phyloP scores from a whole-genome alignment of 2,113 vertebrate genomes.

The Sander vitreus region DNA sequence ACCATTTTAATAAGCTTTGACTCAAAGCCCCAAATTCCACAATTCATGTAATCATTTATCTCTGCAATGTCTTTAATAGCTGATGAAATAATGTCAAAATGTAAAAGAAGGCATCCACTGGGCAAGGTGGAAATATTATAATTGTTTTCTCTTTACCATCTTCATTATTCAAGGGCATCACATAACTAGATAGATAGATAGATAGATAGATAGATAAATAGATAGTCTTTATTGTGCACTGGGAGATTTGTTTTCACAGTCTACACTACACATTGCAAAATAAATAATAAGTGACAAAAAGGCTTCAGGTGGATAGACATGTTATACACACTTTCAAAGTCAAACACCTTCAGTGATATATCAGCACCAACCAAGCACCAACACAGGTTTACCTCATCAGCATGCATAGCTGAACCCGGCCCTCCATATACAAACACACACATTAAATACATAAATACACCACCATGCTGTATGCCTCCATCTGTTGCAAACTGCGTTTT shows the following conservation, averaged over 20 bases:
- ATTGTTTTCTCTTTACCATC: background rate
- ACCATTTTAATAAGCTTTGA: background rate
- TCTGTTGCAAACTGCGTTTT: slow-evolving; percentile 52
- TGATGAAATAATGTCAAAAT: background rate
- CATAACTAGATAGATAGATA: background rate
- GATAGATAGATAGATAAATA: no score
- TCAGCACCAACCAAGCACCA: background rate
- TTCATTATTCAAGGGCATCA: background rate
- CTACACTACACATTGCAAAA: background rate
- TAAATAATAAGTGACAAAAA: background rate
- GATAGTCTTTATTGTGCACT: no score
- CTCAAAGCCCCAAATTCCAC: background rate
- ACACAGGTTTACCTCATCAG: slow-evolving; percentile 12
- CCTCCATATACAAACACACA: slow-evolving; percentile 26
- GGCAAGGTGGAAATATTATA: background rate
- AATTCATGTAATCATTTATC: background rate
- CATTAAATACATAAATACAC: slow-evolving; percentile 34
- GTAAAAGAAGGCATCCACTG: background rate
- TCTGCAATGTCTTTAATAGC: background rate
- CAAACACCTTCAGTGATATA: background rate
- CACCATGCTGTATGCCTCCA: slow-evolving; percentile 51
- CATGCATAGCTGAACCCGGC: background rate
- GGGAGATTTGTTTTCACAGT: no score
- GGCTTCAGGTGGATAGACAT: background rate
- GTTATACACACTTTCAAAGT: background rate